Base-by-base conservation (phyloP, 2,797 vertebrate species). In the Hippocampus kuda region DNA sequence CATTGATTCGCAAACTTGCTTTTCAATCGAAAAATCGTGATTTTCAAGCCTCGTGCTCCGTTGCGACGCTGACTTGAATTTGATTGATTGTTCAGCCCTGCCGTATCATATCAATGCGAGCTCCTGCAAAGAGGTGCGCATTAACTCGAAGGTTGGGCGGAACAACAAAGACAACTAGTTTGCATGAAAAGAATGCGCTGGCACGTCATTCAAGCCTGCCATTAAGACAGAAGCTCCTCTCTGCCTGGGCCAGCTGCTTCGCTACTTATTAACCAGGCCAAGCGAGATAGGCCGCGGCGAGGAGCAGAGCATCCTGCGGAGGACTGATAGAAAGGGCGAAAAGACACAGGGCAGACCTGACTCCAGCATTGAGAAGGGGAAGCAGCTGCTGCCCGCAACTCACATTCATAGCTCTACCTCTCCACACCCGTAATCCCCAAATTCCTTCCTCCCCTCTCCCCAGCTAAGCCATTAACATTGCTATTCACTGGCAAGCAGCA, bases 371-470 rank as follows among this genome's bases (percentile, higher is more conserved):
- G 89, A 91, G 86, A 81, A 80, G 84, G 77, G 74, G 73, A 68
- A 90, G 92, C 91, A 92, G 91, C 91, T 92, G 91, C 90, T 85
- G 81, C 79, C 84, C 69, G 57, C 73, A 81, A 88, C 83, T 85
- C 83, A 30, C 73, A 89, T 87, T 90, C 84, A 89, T 77, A 85
- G 73, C 79, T 77, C 82, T 85, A 76, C 84, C 80, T 84, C 86
- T 85, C 79, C 85, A 84, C 78, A 65, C 82, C 85, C 76, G 66
- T 90, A 90, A 90, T 91, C 90, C 88, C 79, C 72, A 74, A 89
- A 91, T 91, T 91, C 91, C 84, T 90, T 80, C 80, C 80, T 88
- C 82, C 83, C 85, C 83, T 80, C 72, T 85, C 78, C 80, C 85
- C 80, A 79, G 83, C 87, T 82, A 81, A 87, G 80, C 84, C 86